Conservation (phyloP, 2,888 invertebrate species). For the Antitype chi region DNA sequence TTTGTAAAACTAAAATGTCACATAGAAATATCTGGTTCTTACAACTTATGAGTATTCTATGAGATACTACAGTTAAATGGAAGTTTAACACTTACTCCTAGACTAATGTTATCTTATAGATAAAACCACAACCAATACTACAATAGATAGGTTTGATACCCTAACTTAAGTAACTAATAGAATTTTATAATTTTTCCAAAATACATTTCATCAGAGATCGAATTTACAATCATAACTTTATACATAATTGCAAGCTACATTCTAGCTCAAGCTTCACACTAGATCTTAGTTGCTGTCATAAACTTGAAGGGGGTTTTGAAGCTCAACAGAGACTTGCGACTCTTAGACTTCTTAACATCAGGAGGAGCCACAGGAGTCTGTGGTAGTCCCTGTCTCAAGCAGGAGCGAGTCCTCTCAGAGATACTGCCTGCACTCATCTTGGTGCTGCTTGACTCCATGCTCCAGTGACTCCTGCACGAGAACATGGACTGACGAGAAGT, state of each 20-base stretch:
- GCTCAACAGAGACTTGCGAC: slow-evolving; percentile 83
- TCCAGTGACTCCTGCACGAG: slow-evolving; percentile 80
- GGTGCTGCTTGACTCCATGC: slow-evolving; percentile 74
- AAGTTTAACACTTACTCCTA: slow-evolving; percentile 58
- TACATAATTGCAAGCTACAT: slow-evolving; percentile 23
- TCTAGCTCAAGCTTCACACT: slow-evolving; percentile 28
- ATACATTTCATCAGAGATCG: slow-evolving; percentile 65
- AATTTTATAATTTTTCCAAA: slow-evolving; percentile 21
- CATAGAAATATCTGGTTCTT: slow-evolving; percentile 48
- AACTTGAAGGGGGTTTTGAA: slow-evolving; percentile 90
- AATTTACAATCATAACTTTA: slow-evolving; percentile 58
- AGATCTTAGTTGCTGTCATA: slow-evolving; percentile 82
- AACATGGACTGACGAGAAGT: slow-evolving; percentile 78
- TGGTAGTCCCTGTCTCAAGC: slow-evolving; percentile 72
- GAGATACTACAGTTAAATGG: slow-evolving; percentile 56
- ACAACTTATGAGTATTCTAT: slow-evolving; percentile 24
- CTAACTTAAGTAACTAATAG: slow-evolving; percentile 1
- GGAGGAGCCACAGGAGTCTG: slow-evolving; percentile 79
- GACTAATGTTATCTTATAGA: slow-evolving; percentile 56
- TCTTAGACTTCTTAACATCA: slow-evolving; percentile 82
- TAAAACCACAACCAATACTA: slow-evolving; percentile 71
- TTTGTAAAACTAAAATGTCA: slow-evolving; percentile 76
- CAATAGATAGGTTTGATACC: slow-evolving; percentile 30
- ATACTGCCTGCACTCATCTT: slow-evolving; percentile 76
- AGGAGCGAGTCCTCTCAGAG: slow-evolving; percentile 76